Conservation (phyloP, 2,888 invertebrate genomes). For the Fissipunctia ypsillon region DNA sequence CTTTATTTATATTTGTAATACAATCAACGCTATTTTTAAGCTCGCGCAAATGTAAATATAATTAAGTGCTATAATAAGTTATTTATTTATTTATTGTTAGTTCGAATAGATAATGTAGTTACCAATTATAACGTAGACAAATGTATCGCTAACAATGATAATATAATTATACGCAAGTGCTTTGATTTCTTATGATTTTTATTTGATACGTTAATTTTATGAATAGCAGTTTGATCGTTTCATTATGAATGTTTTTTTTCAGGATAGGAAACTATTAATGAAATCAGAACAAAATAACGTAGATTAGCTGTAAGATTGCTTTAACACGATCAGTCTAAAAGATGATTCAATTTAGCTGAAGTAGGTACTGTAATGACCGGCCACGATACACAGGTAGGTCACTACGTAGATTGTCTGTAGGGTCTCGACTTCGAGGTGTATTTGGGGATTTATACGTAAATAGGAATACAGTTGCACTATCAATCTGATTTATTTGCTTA, state of each 20-base stretch:
- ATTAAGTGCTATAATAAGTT: conserved; percentile 58
- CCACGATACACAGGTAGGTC: no score
- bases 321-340: background rate
- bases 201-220: conserved; percentile 4
- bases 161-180: conserved; percentile 57
- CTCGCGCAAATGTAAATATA: conserved; percentile 70
- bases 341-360: no score
- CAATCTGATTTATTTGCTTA: no score
- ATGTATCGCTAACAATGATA: conserved; percentile 61
- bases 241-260: background rate
- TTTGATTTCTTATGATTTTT: conserved; percentile 57
- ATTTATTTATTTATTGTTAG: conserved; percentile 68
- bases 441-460: no score
- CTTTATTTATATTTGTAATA: conserved; percentile 46
- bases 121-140: conserved; percentile 63
- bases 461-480: no score
- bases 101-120: conserved; percentile 65
- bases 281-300: background rate
- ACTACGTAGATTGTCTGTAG: no score
- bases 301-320: background rate
- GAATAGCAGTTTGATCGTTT: background rate
- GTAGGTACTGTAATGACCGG: no score
- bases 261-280: background rate
- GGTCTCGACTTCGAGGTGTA: no score
- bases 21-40: conserved; percentile 56